Conservation (phyloP, 2,888 invertebrate genomes). For the Trichopoda pennipes region DNA sequence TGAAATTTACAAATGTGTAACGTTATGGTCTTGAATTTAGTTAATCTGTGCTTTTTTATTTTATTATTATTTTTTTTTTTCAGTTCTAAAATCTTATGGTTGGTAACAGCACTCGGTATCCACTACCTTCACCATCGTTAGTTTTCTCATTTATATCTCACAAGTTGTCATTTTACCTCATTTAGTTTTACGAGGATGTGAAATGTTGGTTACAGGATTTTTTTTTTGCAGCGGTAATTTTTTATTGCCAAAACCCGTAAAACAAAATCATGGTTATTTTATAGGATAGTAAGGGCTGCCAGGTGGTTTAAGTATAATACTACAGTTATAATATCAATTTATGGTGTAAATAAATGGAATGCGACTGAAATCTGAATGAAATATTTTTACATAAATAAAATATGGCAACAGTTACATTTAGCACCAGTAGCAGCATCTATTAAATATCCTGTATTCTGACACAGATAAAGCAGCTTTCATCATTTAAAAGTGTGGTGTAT, state of each 20-base stretch:
- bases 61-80: slow-evolving; percentile 18
- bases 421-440: too few relatives aligned
- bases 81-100: slow-evolving; percentile 59
- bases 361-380: too few relatives aligned
- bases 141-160: slow-evolving; percentile 11
- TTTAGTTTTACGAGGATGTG: slow-evolving; percentile 51
- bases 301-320: not conserved
- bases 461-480: too few relatives aligned
- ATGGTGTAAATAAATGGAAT: too few relatives aligned
- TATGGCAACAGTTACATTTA: too few relatives aligned
- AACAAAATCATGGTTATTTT: slow-evolving; percentile 28
- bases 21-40: not conserved
- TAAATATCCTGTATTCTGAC: too few relatives aligned
- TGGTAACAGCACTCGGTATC: slow-evolving; percentile 32
- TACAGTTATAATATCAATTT: not conserved
- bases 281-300: not conserved
- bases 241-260: slow-evolving; percentile 25
- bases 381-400: too few relatives aligned
- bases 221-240: not conserved
- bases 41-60: not conserved
- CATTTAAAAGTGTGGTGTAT: too few relatives aligned
- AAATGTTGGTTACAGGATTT: not conserved
- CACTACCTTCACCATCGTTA: not conserved
- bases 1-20: slow-evolving; percentile 43
- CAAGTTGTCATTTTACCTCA: slow-evolving; percentile 53